Evolutionary conservation across 2,888 invertebrate genomes (phyloP), one percentile per base, ranked within the genome.

Genomic region (Eupithecia inturbata): DNA sequence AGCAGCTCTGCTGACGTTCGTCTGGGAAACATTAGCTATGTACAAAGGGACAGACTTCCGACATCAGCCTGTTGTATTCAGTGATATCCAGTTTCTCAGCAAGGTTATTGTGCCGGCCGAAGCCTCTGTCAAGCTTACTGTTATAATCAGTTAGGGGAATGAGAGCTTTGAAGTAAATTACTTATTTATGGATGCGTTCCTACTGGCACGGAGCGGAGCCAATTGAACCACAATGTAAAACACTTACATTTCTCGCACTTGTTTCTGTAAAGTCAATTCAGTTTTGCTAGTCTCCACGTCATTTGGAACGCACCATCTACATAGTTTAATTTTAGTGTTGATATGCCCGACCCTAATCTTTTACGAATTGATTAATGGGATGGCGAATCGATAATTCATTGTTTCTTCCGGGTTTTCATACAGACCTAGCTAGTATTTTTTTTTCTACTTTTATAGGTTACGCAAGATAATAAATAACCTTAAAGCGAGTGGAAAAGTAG

Each of bases 1-100:
- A 74, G 96, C 97, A 26, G 96, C 92, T 1, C 82, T 92, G 22
- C 74, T 95, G 19, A 81, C 84, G 7, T 82, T 95, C 1, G 92
- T 95, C 3, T 96, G 96, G 96, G 93, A 95, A 81, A 93, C 95
- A 6, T 79, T 95, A 3, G 93, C 95, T 0, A 90, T 92, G 84
- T 81, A 91, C 41, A 82, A 85, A 39, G 90, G 88, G 0, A 82
- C 88, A 1, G 82, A 89, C n/a, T 90, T 91, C 77, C 87, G 88
- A n/a, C 26, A 85, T 1, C 74, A 83, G n/a, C 81, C 85, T 0
- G 79, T 88, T 0, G 39, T 82, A 3, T 87, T 88, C 33, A 80
- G 74, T n/a, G 78, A 87, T 53, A 80, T 88, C 3, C 77, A 83
- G 0, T 87, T 87, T 45, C 76, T 83, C 57, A 76, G 80, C 5